Percentiles rank a stretch among this genome's conserved stretches.
Evolutionary conservation across 2,888 invertebrate species (phyloP).

Genomic region (Drosophila maculinotata): DNA sequence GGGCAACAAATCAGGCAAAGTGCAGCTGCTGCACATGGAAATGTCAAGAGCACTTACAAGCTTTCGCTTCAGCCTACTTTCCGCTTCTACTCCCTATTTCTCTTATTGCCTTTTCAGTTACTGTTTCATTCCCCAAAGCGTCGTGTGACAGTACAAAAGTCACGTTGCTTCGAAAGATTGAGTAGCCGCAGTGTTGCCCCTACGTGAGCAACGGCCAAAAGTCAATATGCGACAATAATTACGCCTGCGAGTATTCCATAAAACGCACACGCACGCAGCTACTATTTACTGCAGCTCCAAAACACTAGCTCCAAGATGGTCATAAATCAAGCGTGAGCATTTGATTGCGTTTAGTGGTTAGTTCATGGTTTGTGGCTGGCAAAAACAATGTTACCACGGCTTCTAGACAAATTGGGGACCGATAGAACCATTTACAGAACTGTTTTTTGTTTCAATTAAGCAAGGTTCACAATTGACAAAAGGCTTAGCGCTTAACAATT

Average conservation of each 20-base stretch:
- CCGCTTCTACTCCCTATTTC: neutral
- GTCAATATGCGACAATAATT: constrained; percentile 67
- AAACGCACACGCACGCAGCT: constrained; percentile 53
- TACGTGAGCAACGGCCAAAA: constrained; percentile 62
- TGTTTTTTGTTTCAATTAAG: neutral
- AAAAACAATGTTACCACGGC: constrained; percentile 12
- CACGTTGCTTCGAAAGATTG: constrained; percentile 61
- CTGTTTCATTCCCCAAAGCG: constrained; percentile 4
- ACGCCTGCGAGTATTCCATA: constrained; percentile 39
- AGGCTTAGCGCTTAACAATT: too few relatives aligned
- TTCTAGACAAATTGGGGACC: neutral
- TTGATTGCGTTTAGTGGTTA: constrained; percentile 66
- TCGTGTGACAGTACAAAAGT: constrained; percentile 33
- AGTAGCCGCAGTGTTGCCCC: constrained; percentile 43
- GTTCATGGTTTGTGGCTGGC: constrained; percentile 14
- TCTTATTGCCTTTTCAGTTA: neutral
- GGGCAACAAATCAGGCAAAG: constrained; percentile 40
- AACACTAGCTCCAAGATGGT: constrained; percentile 23
- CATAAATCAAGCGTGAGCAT: constrained; percentile 64
- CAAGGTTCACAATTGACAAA: neutral
- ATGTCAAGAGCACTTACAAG: constrained; percentile 17
- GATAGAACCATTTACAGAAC: neutral
- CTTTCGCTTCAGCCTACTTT: constrained; percentile 1
- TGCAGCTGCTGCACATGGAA: constrained; percentile 52
- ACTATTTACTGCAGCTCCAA: constrained; percentile 47